Base-by-base conservation (phyloP, 2,113 vertebrate species). In the Ciconia boyciana region DNA sequence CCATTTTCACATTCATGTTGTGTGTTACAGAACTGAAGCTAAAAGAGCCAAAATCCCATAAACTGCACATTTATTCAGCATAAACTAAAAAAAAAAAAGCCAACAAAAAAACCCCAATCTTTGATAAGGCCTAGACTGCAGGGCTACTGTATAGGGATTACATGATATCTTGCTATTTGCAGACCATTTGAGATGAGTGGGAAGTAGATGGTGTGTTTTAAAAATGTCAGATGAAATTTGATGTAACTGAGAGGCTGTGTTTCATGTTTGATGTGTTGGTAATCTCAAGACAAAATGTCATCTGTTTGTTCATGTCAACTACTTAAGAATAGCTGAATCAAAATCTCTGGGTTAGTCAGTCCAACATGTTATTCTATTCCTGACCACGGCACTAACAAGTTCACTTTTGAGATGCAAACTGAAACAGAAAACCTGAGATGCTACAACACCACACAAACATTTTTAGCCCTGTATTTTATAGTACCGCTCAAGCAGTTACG, bases 401-500 rank as follows among this genome's bases (percentile, higher is more conserved):
- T 96, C 68, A 43, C 21, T 87, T 89, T 18, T 7, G 19, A 88
- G 74, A 69, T 57, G 46, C 17, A 90, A 43, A 55, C 51, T 74
- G 46, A 76, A 93, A 65, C 46, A 94, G 75, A 85, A 94, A 91
- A 88, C 32, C 32, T 70, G 78, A 90, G 62, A 57, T 77, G 79
- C 62, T 61, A 18, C 74, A 91, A 5, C 77, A 85, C 29, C 57
- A 75, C 48, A 28, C 2, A 48, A 77, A 68, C 51, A 81, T 90
- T 94, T 94, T 96, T 94, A 96, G 81, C 41, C 17, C 9, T 83
- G 32, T 60, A 36, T 89, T 93, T 94, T 93, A 54, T n/a, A 79
- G 55, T 70, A 81, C 22, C 62, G 32, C 57, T 89, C 25, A 87
- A 93, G 65, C 34, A 87, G 74, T 77, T 87, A 92, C 0, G 2